These are phyloP conservation scores for Perithous albicinctus DNA, from an alignment of 2,888 invertebrate genomes.

Conservation along the genomic window DNA sequence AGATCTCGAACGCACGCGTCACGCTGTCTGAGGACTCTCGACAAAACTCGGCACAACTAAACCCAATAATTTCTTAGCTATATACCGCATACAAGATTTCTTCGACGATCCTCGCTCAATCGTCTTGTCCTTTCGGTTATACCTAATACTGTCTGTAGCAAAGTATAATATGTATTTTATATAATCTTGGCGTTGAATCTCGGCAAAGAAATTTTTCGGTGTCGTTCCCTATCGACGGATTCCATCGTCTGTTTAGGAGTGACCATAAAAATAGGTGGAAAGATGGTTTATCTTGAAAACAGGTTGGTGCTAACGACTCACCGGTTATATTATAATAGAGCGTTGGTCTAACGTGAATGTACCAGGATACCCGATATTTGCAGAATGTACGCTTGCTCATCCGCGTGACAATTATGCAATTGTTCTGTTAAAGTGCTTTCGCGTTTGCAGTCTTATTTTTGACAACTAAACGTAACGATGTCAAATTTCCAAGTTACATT, in stretches of 20 bases:
- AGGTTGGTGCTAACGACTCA: constrained; percentile 28
- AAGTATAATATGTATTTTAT: constrained; percentile 16
- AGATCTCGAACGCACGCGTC: constrained; percentile 16
- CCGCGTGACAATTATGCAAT: no score
- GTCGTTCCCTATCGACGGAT: constrained; percentile 76
- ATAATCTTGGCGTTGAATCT: constrained; percentile 77
- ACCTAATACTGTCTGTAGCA: neutral
- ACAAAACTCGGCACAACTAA: neutral
- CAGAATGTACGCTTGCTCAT: no score
- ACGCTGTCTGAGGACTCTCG: constrained; percentile 16
- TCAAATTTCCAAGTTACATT: no score
- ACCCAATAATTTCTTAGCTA: no score
- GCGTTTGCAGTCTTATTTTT: no score
- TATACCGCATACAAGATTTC: neutral
- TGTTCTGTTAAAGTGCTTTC: no score
- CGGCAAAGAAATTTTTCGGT: constrained; percentile 79
- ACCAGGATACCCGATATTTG: no score
- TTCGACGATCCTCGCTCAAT: constrained; percentile 3
- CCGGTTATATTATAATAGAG: neutral
- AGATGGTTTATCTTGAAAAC: constrained; percentile 8
- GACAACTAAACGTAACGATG: no score
- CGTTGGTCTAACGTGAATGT: neutral
- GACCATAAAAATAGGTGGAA: constrained; percentile 1
- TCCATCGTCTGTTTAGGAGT: constrained; percentile 77
- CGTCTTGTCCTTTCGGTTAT: neutral